Percentiles rank a stretch among this genome's conserved stretches.
Evolutionary conservation across 2,113 vertebrate species (phyloP).

Genomic region (Corythornis cristatus): DNA sequence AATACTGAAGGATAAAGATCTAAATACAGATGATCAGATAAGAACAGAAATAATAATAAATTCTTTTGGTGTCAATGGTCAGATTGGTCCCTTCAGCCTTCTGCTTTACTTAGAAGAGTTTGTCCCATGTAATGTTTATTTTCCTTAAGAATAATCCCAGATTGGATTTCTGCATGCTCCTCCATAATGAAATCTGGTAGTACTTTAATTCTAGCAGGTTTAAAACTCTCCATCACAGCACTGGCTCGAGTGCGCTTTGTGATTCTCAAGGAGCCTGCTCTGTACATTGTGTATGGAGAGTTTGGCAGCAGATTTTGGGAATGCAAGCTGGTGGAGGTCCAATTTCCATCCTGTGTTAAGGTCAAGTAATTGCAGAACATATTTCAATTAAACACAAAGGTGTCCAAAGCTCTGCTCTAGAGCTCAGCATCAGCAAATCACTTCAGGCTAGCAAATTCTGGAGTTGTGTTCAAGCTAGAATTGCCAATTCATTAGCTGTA

Average conservation of each 20-base stretch:
- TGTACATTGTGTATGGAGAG: background rate
- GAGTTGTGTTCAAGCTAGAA: background rate
- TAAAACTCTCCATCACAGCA: background rate
- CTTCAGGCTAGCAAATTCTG: slow-evolving; percentile 10
- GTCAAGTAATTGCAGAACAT: background rate
- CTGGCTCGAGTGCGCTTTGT: background rate
- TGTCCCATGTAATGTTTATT: background rate
- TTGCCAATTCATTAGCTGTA: slow-evolving; percentile 28
- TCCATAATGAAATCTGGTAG: slow-evolving; percentile 21
- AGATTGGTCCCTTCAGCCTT: background rate
- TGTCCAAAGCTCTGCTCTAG: background rate
- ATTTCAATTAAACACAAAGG: background rate
- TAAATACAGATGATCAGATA: background rate
- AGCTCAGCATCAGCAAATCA: background rate
- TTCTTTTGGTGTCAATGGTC: background rate
- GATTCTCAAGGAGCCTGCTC: background rate
- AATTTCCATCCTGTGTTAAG: background rate
- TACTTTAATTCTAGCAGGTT: background rate
- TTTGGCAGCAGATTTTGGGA: background rate
- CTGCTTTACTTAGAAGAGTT: background rate
- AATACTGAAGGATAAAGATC: slow-evolving; percentile 57
- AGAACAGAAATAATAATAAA: slow-evolving; percentile 20
- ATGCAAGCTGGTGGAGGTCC: background rate
- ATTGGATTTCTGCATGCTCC: background rate
- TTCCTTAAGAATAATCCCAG: background rate